Evolutionary conservation across 2,888 invertebrate species (phyloP).

Genomic region (Anagyrus pseudococci): DNA sequence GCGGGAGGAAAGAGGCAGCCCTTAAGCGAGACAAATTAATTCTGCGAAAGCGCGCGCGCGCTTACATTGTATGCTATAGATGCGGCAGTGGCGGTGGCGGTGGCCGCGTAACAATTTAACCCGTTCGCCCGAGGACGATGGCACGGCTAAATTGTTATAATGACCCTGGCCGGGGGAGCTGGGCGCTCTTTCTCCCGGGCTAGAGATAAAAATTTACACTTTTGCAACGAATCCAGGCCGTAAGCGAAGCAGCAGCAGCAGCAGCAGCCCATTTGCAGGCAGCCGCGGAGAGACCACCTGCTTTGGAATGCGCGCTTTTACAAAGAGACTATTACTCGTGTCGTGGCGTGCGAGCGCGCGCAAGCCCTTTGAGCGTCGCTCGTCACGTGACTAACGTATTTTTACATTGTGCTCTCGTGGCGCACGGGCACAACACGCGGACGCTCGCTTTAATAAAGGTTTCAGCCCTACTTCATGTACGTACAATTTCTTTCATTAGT

Average conservation of each 20-base stretch:
- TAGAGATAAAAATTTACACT: slow-evolving; percentile 1
- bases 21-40: not conserved
- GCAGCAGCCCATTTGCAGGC: no score
- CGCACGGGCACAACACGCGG: no score
- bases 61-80: not conserved
- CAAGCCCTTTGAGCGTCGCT: no score
- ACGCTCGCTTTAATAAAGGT: not conserved
- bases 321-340: not conserved
- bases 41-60: not conserved
- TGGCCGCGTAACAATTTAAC: slow-evolving; percentile 11
- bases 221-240: not conserved
- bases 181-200: no score
- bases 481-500: slow-evolving; percentile 12
- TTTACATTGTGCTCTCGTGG: no score
- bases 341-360: no score
- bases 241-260: not conserved
- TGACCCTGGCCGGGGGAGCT: no score
- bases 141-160: slow-evolving; percentile 16
- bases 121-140: slow-evolving; percentile 2
- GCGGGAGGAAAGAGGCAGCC: no score
- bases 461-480: not conserved
- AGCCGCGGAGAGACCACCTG: slow-evolving; percentile 16
- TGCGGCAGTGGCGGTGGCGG: no score
- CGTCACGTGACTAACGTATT: no score
- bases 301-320: slow-evolving; percentile 3